Conservation (phyloP, 2,888 invertebrate species). For the Ochropacha duplaris region DNA sequence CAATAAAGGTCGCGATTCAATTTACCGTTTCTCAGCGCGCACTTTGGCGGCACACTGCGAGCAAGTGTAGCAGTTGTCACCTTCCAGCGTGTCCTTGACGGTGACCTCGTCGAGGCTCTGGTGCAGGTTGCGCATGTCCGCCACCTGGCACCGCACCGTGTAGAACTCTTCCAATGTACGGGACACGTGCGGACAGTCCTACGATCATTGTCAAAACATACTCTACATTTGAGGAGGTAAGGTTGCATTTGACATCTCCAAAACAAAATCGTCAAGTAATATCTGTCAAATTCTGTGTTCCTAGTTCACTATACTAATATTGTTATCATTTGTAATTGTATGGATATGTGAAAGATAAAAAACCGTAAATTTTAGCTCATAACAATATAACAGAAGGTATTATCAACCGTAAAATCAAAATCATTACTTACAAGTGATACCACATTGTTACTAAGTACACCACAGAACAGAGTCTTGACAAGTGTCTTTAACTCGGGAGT, state of each 20-base stretch:
- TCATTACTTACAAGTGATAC: slow-evolving; percentile 89
- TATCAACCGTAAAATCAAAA: neutral
- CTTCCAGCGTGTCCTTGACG: slow-evolving; percentile 97
- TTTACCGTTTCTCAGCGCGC: slow-evolving; percentile 93
- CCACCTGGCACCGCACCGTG: slow-evolving; percentile 97
- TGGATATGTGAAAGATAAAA: no score
- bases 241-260: no score
- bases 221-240: no score
- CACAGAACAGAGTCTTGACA: slow-evolving; percentile 96
- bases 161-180: slow-evolving; percentile 98
- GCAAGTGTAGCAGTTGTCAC: slow-evolving; percentile 99
- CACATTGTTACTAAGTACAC: slow-evolving; percentile 96
- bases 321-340: no score
- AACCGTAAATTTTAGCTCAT: no score
- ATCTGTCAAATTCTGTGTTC: no score
- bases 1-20: no score
- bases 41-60: slow-evolving; percentile 98
- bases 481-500: slow-evolving; percentile 93
- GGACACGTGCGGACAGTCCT: slow-evolving; percentile 97
- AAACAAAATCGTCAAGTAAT: no score
- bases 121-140: slow-evolving; percentile 97
- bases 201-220: slow-evolving; percentile 1
- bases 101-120: slow-evolving; percentile 98
- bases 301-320: no score
- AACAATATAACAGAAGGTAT: no score